Conservation (phyloP, 2,888 invertebrate genomes). For the Clitarchus hookeri region DNA sequence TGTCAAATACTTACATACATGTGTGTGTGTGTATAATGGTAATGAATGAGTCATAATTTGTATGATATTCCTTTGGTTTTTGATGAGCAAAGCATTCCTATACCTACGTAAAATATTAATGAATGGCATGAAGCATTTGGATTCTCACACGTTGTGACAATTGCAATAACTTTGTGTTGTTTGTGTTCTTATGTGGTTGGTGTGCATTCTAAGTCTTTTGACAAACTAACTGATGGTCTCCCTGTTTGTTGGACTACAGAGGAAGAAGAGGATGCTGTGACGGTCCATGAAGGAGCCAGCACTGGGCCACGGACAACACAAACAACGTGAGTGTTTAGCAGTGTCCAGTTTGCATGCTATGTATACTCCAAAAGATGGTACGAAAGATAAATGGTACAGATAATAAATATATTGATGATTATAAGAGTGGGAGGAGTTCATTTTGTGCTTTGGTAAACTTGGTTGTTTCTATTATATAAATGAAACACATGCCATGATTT, state of each 20-base stretch:
- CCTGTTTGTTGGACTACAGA: conserved; percentile 28
- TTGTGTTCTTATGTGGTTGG: neutral
- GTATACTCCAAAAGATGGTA: neutral
- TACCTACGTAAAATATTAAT: neutral
- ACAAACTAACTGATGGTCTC: neutral
- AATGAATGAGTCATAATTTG: neutral
- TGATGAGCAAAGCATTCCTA: neutral
- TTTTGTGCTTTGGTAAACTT: too few relatives aligned
- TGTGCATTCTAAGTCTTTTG: neutral
- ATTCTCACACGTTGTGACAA: too few relatives aligned
- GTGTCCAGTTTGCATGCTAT: neutral
- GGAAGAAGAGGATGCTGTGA: conserved; percentile 30
- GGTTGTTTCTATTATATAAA: too few relatives aligned
- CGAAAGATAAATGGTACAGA: neutral
- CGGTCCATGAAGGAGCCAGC: neutral
- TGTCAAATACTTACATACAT: neutral
- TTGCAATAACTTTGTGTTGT: neutral
- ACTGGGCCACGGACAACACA: conserved; percentile 32
- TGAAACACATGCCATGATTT: too few relatives aligned
- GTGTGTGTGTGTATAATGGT: neutral
- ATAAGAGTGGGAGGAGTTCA: too few relatives aligned
- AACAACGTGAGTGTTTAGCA: conserved; percentile 31
- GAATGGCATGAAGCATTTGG: neutral
- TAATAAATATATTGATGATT: too few relatives aligned
- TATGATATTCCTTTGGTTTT: neutral